Percentiles rank a stretch among this genome's conserved stretches.
Evolutionary conservation across 2,888 invertebrate genomes (phyloP).

Genomic region (Microchrysa polita): DNA sequence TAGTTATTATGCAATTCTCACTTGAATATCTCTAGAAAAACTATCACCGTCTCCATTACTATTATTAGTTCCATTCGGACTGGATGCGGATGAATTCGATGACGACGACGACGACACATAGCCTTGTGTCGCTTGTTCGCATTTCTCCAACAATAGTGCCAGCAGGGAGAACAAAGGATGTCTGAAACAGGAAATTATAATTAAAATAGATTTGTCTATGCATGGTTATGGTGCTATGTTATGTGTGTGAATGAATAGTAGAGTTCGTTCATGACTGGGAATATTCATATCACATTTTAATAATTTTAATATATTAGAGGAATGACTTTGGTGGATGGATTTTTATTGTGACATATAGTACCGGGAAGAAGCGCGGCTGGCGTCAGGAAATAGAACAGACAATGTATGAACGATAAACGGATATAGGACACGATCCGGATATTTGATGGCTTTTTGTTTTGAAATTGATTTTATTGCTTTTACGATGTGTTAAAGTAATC

Average conservation of each 20-base stretch:
- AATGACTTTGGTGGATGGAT: conserved; percentile 7
- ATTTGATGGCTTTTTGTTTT: too few species aligned
- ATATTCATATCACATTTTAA: conserved; percentile 40
- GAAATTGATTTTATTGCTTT: too few species aligned
- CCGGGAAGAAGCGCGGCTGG: conserved; percentile 6
- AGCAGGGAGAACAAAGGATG: conserved; percentile 94
- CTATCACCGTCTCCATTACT: conserved; percentile 52
- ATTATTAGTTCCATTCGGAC: conserved; percentile 53
- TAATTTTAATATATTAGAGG: conserved; percentile 17
- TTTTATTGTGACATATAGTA: conserved; percentile 9
- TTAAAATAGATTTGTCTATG: conserved; percentile 40
- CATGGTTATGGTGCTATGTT: neutral
- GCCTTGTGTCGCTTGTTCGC: conserved; percentile 95
- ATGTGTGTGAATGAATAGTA: too few species aligned
- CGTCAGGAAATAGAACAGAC: neutral
- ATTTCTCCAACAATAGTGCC: conserved; percentile 92
- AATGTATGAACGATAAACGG: too few species aligned
- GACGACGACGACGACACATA: conserved; percentile 82
- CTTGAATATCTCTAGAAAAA: conserved; percentile 54
- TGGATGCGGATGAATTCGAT: conserved; percentile 83
- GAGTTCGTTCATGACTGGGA: neutral
- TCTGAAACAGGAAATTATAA: conserved; percentile 66
- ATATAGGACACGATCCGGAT: too few species aligned
- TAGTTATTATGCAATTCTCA: conserved; percentile 27
- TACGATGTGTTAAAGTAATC: too few species aligned